Base-by-base conservation (phyloP, 2,113 vertebrate species). In the Cephalophus harveyi region DNA sequence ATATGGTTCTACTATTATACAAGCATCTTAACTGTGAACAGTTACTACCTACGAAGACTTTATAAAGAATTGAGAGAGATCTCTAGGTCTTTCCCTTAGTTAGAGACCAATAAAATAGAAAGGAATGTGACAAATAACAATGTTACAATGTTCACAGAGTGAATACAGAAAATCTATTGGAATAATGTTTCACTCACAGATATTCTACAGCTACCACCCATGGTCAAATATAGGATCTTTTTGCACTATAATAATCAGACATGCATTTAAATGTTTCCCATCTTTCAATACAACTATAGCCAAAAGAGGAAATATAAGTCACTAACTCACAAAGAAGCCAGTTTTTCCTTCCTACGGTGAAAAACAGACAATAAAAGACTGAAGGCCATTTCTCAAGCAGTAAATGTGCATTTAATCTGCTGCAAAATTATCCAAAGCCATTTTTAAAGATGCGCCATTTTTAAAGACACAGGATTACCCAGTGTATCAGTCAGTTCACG, bases 211-310 rank as follows among this genome's bases (percentile, higher is more conserved):
- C 59, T 67, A 91, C 21, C 21, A 93, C 2, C 12, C 50, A 91
- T 4, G 7, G 48, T 91, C 54, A 74, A 74, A 17, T 46, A 17
- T 54, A 92, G 12, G 43, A 54, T 52, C 33, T 91, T 92, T 91
- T 60, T 54, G 81, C 27, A 27, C n/a, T 43, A 19, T 36, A 78
- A 64, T 23, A 54, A 50, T 89, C 36, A 97, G 43, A 79, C 7
- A 67, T 54, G 25, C 25, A 89, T 88, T 89, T 88, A 95, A 92
- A 83, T 71, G 60, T 27, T 91, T 97, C 89, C 59, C 78, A 91
- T 76, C 59, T 91, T 92, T 90, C 76, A 94, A 96, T 81, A 85
- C 0, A 79, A 1, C 6, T 87, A 86, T 12, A 87, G 23, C 10
- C 87, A 92, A 92, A 94, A 85, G 33, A 92, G 17, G 27, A 60